phyloP scores from a whole-genome alignment of 53 echinoderm and acorn worm species.

The Holothuria scabra region DNA sequence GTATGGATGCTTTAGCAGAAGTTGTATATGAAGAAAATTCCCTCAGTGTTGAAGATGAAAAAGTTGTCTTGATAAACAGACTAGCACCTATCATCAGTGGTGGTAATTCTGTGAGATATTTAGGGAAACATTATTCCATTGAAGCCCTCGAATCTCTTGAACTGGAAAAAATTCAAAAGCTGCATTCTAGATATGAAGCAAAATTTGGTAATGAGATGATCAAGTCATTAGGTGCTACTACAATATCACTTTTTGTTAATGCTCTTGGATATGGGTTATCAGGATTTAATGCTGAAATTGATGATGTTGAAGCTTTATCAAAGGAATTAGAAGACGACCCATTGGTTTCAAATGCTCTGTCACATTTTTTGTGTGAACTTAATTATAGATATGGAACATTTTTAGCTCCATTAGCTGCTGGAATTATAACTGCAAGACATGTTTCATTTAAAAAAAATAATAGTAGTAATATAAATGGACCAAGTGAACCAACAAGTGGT shows the following conservation, averaged over 20 bases:
- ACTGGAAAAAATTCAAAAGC: not conserved
- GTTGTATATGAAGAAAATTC: not conserved
- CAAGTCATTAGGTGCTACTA: not conserved
- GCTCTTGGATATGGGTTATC: no score
- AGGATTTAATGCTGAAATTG: no score
- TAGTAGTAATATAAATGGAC: no score
- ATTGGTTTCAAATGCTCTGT: not conserved
- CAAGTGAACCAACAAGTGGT: constrained; percentile 4
- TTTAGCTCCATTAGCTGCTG: not conserved
- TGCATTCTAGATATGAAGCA: not conserved
- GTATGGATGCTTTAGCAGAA: not conserved
- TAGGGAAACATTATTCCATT: not conserved
- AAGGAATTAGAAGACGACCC: not conserved
- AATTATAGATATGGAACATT: not conserved
- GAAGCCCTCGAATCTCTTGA: not conserved
- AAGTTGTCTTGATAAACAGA: not conserved
- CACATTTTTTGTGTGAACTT: constrained; percentile 1
- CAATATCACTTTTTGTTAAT: not conserved
- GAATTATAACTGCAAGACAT: no score
- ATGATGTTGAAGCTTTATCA: no score
- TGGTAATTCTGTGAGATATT: constrained; percentile 8
- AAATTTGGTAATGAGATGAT: constrained; percentile 3
- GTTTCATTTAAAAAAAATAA: no score
- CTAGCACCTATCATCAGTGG: constrained; percentile 9
- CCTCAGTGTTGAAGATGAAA: not conserved